Evolutionary conservation across 2,113 vertebrate genomes (phyloP), one percentile per base, ranked within the genome.

Genomic region (Reinhardtius hippoglossoides): DNA sequence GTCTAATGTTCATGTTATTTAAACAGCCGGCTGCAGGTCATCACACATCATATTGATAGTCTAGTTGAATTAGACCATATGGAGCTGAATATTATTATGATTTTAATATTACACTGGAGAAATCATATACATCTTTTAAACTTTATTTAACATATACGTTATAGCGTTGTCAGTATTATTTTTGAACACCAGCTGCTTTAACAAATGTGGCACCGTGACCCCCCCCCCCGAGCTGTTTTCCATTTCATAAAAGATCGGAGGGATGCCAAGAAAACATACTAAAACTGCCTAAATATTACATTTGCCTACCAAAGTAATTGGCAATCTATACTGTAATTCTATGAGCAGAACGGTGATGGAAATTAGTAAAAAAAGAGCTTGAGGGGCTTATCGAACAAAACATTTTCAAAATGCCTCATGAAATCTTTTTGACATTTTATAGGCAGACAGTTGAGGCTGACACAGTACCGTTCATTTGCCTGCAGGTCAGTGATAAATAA

Each of bases 21-120:
- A 70, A 52, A 75, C 77, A 26, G 40, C 26, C 62, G 65, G 52
- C 62, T 74, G 63, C 79, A 83, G 80, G 68, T 77, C 68, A 72
- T 78, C 55, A 76, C 37, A 60, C 59, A 82, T 75, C 50, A 78
- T 66, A 77, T 82, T 69, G 54, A 60, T n/a, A 46, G 15, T 68
- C 56, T 52, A 20, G 35, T 60, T 79, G 26, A 74, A 86, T 50
- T 50, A 74, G 58, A 37, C 26, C 67, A 81, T 65, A 65, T 21
- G 54, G 52, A 82, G 48, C 14, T 73, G 26, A 82, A 74, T 61
- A 68, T n/a, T 63, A 59, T 68, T 44, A 71, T 18, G 61, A 35
- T 69, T 26, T 20, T 27, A 27, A 67, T n/a, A 40, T 31, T 35
- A 8, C n/a, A 40, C 3, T 63, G 21, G n/a, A 65, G 52, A 68